These are phyloP conservation scores for Drosophila tripunctata DNA, from an alignment of 2,888 invertebrate genomes.

Conservation along the genomic window DNA sequence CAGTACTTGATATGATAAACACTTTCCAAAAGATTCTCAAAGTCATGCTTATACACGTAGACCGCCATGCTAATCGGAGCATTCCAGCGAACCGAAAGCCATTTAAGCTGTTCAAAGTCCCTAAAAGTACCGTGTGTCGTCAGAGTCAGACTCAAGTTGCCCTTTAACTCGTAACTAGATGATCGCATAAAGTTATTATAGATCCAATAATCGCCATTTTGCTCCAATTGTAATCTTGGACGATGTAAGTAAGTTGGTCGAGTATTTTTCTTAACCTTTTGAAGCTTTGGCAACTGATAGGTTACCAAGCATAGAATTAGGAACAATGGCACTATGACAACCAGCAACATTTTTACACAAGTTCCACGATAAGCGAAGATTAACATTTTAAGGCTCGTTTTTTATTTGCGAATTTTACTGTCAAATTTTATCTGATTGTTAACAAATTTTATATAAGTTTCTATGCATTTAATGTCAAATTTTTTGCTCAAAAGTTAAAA, in stretches of 20 bases:
- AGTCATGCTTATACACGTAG: slow-evolving; percentile 23
- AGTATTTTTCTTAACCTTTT: neutral
- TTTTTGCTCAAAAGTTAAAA: no score
- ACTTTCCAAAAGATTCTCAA: slow-evolving; percentile 4
- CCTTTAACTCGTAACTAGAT: neutral
- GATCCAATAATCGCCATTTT: slow-evolving; percentile 54
- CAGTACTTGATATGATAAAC: slow-evolving; percentile 39
- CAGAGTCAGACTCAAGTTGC: slow-evolving; percentile 40
- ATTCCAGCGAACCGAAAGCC: slow-evolving; percentile 36
- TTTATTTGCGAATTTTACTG: no score
- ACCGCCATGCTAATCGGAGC: slow-evolving; percentile 47
- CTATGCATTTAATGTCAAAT: no score
- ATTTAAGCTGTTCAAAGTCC: slow-evolving; percentile 34
- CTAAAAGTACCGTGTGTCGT: slow-evolving; percentile 39
- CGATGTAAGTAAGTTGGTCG: neutral
- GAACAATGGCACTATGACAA: neutral
- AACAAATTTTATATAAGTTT: no score
- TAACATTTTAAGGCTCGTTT: slow-evolving; percentile 4
- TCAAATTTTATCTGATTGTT: no score
- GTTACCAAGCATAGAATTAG: neutral
- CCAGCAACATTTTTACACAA: neutral
- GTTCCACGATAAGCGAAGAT: neutral
- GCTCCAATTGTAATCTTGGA: slow-evolving; percentile 30
- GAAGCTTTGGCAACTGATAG: neutral
- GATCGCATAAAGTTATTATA: slow-evolving; percentile 33